Conservation (phyloP, 2,113 vertebrate species). For the Saiga tatarica region DNA sequence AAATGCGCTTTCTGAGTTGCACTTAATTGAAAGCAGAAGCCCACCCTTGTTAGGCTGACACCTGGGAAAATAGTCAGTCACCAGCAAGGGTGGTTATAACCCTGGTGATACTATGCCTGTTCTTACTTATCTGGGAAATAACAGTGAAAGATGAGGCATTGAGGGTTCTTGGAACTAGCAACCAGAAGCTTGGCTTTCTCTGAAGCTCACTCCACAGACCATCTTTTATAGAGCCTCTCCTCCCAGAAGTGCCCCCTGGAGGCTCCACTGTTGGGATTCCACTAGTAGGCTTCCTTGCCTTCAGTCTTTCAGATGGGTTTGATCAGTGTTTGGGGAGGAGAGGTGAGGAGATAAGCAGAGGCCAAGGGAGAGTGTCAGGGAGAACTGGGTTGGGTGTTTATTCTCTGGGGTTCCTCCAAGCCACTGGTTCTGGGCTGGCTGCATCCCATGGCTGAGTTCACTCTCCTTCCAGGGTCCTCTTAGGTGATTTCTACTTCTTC, state of each 20-base stretch:
- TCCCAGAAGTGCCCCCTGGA: background rate
- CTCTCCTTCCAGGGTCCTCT: background rate
- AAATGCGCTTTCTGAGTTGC: background rate
- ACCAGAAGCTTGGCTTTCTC: background rate
- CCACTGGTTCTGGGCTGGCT: background rate
- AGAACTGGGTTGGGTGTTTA: background rate
- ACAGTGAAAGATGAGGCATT: background rate
- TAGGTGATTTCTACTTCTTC: background rate
- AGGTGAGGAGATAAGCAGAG: background rate
- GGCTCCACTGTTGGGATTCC: background rate
- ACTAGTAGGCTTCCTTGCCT: background rate
- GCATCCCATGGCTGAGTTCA: background rate
- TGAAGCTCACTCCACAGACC: background rate
- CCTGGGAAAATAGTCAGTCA: background rate
- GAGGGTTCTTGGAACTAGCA: background rate
- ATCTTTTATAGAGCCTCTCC: background rate
- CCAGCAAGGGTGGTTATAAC: background rate
- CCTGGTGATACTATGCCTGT: background rate
- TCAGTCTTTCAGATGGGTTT: background rate
- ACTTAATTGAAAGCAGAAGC: background rate
- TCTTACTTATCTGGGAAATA: background rate
- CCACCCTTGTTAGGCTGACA: background rate
- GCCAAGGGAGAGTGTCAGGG: rapidly evolving
- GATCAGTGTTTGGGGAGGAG: background rate
- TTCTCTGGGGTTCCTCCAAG: background rate